phyloP scores from a whole-genome alignment of 2,113 vertebrate genomes.

The Oreocharis arfaki region DNA sequence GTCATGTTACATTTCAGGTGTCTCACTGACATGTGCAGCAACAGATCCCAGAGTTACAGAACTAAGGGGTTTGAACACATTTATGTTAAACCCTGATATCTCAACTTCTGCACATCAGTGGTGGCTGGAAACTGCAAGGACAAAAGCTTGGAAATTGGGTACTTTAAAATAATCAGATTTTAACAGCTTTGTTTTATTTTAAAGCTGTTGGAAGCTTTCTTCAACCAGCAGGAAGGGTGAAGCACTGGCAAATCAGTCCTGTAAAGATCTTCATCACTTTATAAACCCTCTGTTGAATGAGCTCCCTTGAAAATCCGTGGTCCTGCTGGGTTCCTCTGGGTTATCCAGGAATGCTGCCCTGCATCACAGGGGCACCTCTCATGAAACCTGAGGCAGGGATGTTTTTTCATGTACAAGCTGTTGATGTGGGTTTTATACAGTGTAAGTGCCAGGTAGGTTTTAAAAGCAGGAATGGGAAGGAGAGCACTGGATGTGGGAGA shows the following conservation, averaged over 20 bases:
- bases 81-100: neutral
- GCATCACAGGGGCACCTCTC: neutral
- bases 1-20: neutral
- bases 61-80: neutral
- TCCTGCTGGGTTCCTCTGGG: neutral
- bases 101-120: neutral
- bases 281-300: neutral
- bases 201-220: neutral
- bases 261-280: neutral
- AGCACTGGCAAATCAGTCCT: neutral
- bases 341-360: neutral
- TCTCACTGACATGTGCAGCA: neutral
- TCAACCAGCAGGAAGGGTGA: neutral
- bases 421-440: neutral
- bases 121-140: neutral
- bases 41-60: neutral
- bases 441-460: rapidly evolving
- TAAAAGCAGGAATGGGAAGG: neutral
- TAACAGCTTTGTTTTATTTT: neutral
- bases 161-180: neutral
- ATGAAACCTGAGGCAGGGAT: neutral
- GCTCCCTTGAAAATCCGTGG: rapidly evolving
- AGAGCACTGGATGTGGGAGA: neutral
- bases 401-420: neutral
- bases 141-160: neutral